Percentiles rank a stretch among this genome's conserved stretches.
These are phyloP conservation scores for Actias luna DNA, from an alignment of 2,888 invertebrate species.

Conservation along the genomic window DNA sequence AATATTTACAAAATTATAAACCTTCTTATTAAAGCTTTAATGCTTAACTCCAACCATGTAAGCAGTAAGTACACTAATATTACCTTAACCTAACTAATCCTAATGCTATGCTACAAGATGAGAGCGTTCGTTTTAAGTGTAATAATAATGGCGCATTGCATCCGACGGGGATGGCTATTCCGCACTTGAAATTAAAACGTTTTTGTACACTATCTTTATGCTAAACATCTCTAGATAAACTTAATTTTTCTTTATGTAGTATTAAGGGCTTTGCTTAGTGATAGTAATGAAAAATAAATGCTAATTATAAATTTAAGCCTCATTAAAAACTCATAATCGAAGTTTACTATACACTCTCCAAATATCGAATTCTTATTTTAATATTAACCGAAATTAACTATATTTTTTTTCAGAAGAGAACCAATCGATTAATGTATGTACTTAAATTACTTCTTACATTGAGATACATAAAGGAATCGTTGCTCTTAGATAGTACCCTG, in stretches of 20 bases:
- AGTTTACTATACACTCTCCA: too few relatives aligned
- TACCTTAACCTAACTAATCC: neutral
- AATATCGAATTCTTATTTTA: too few relatives aligned
- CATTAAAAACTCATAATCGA: too few relatives aligned
- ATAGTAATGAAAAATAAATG: too few relatives aligned
- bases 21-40: neutral
- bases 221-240: neutral
- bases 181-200: neutral
- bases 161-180: neutral
- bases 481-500: neutral
- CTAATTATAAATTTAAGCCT: too few relatives aligned
- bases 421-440: too few relatives aligned
- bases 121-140: constrained; percentile 1
- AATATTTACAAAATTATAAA: neutral
- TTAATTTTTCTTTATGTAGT: neutral
- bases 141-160: constrained; percentile 4
- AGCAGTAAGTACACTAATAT: neutral
- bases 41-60: neutral
- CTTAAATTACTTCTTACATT: neutral
- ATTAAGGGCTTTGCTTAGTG: neutral
- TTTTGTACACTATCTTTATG: neutral
- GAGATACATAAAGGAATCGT: neutral
- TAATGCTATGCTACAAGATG: constrained; percentile 5
- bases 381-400: too few relatives aligned
- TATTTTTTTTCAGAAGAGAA: too few relatives aligned